Percentiles rank a stretch among this genome's conserved stretches.
phyloP scores from a whole-genome alignment of 2,113 vertebrate species.

The Talpa occidentalis region DNA sequence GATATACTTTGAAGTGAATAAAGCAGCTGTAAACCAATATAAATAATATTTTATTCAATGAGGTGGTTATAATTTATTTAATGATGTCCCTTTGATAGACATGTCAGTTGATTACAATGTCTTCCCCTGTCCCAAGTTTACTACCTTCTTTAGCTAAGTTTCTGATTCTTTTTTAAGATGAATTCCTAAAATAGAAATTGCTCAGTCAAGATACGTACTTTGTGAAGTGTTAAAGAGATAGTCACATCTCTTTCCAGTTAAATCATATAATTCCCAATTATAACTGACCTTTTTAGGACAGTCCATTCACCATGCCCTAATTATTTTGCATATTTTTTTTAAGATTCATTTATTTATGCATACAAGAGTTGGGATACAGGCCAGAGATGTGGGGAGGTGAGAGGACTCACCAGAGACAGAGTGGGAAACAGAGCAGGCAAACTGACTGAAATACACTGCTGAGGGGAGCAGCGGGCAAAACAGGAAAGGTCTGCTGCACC shows the following conservation, averaged over 20 bases:
- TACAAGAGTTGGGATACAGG: too few species aligned
- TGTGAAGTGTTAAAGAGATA: background rate
- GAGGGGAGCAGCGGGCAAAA: too few species aligned
- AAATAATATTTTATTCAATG: background rate
- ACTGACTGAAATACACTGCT: too few species aligned
- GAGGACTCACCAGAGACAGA: too few species aligned
- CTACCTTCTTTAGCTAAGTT: background rate
- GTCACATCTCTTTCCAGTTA: background rate
- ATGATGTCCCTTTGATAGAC: background rate
- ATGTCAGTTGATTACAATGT: background rate
- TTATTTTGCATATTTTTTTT: slow-evolving; percentile 33
- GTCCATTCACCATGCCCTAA: background rate
- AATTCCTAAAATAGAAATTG: background rate
- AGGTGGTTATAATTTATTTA: background rate
- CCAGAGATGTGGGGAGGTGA: too few species aligned
- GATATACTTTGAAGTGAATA: background rate
- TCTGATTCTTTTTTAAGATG: background rate
- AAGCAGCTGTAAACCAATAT: background rate
- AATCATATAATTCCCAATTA: background rate
- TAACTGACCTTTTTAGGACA: background rate
- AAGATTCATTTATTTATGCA: too few species aligned
- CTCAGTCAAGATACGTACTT: background rate
- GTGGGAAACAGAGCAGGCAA: too few species aligned
- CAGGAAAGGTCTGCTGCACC: too few species aligned
- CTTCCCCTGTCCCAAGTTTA: background rate